Percentiles rank a stretch among this genome's conserved stretches.
phyloP scores from a whole-genome alignment of 2,888 invertebrate species.

The Drosophila mimica region DNA sequence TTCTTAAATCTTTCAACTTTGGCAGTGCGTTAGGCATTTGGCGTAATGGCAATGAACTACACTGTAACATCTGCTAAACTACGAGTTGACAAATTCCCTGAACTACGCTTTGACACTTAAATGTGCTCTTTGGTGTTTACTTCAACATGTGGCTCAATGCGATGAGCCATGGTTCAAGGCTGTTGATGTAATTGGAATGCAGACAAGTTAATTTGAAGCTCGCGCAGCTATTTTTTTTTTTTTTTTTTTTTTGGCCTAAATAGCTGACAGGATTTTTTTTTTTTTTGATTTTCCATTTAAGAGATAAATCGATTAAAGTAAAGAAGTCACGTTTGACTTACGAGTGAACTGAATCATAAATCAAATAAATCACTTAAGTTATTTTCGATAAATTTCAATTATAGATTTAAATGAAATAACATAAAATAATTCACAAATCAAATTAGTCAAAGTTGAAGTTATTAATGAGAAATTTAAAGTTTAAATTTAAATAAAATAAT shows the following conservation, averaged over 20 bases:
- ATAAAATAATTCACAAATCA: background rate
- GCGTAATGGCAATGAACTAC: constrained; percentile 69
- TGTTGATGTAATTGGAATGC: constrained; percentile 26
- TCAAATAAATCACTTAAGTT: background rate
- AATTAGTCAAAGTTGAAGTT: background rate
- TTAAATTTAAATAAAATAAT: background rate
- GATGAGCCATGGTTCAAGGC: constrained; percentile 60
- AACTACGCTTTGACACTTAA: constrained; percentile 41
- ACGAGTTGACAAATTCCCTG: constrained; percentile 60
- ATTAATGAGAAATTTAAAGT: background rate
- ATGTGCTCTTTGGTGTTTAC: constrained; percentile 11
- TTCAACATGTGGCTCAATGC: constrained; percentile 31
- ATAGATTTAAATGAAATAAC: background rate
- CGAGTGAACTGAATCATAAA: background rate
- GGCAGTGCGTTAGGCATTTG: constrained; percentile 46
- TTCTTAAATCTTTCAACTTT: constrained; percentile 30
- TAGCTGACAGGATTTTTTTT: background rate
- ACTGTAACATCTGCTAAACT: constrained; percentile 36
- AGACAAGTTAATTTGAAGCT: background rate
- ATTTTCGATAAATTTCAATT: background rate
- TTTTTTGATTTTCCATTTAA: too few species aligned
- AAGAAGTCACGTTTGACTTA: background rate
- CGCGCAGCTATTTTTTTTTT: background rate
- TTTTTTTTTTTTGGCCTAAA: too few species aligned
- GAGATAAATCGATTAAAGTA: background rate